Base-by-base conservation (phyloP, 2,113 vertebrate species). In the Aptenodytes forsteri region DNA sequence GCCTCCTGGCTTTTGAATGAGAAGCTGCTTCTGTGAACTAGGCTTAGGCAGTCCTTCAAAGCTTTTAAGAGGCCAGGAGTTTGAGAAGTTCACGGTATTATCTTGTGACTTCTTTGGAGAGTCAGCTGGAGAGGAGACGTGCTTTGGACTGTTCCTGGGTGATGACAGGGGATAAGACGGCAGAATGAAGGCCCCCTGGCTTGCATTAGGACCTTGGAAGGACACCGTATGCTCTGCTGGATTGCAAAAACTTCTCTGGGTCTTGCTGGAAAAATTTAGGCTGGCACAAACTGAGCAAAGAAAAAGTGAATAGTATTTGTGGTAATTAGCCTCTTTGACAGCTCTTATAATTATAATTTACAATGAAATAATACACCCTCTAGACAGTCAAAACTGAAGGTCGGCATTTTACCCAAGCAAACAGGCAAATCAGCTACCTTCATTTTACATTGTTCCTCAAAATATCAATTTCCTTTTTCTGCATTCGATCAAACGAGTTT, bases 51-150 rank as follows among this genome's bases (percentile, higher is more conserved):
- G 83, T 30, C 97, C 98, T 86, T 98, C 61, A 16, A 98, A 98
- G 90, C 96, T 98, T 89, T 98, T 99, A 87, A 99, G 98, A 67
- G 99, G 99, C 99, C 99, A 99, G 27, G 99, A 99, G 97, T 98
- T 99, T 78, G 99, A 99, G 98, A 99, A 98, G 87, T 56, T 97
- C 97, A 98, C 47, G 96, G 97, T 42, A 92, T 85, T 73, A 47
- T 98, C 98, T 56, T 98, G 98, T n/a, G 91, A 89, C 25, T 95
- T 98, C 89, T 97, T 97, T n/a, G 97, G 97, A 22, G 97, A 97
- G 59, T 78, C 54, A 47, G 64, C 83, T 52, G 97, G 86, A 55
- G 97, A 85, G 38, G 98, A 94, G n/a, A 96, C 83, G 11, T 97
- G 98, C 85, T 98, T 98, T 52, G 98, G 98, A 89, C 98, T 98